phyloP scores from a whole-genome alignment of 2,888 invertebrate species.

The Lasius fuliginosus region DNA sequence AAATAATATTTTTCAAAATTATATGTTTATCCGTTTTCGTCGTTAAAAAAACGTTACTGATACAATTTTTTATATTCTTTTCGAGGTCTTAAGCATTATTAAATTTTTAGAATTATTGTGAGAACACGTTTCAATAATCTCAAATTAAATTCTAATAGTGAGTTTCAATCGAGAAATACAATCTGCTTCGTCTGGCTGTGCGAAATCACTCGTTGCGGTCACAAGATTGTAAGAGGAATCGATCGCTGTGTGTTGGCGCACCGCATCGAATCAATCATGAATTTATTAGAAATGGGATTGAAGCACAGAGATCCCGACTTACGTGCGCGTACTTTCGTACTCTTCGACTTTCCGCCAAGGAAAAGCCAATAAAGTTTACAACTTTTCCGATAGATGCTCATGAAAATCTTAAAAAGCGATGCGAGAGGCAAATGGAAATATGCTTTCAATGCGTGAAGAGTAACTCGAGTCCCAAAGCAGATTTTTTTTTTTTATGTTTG shows the following conservation, averaged over 20 bases:
- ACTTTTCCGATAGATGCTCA: conserved; percentile 1
- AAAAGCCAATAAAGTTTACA: conserved; percentile 20
- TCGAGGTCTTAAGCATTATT: neutral
- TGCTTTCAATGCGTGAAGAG: neutral
- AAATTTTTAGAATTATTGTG: neutral
- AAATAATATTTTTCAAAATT: neutral
- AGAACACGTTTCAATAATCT: neutral
- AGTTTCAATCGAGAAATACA: neutral
- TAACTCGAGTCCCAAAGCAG: neutral
- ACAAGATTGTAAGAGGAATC: conserved; percentile 43
- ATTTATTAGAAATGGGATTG: conserved; percentile 61
- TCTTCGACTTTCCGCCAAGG: neutral
- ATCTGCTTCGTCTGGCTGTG: neutral
- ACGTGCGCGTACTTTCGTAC: neutral
- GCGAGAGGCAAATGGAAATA: neutral
- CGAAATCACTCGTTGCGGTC: neutral
- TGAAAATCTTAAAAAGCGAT: neutral
- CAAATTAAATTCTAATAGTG: neutral
- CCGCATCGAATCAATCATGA: conserved; percentile 52
- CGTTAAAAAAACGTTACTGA: neutral
- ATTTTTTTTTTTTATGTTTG: neutral
- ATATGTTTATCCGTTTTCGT: neutral
- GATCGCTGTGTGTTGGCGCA: conserved; percentile 21
- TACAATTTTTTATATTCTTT: neutral
- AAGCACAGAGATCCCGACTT: conserved; percentile 10